Evolutionary conservation across 2,113 vertebrate species (phyloP).

Genomic region (Percopsis transmontana): DNA sequence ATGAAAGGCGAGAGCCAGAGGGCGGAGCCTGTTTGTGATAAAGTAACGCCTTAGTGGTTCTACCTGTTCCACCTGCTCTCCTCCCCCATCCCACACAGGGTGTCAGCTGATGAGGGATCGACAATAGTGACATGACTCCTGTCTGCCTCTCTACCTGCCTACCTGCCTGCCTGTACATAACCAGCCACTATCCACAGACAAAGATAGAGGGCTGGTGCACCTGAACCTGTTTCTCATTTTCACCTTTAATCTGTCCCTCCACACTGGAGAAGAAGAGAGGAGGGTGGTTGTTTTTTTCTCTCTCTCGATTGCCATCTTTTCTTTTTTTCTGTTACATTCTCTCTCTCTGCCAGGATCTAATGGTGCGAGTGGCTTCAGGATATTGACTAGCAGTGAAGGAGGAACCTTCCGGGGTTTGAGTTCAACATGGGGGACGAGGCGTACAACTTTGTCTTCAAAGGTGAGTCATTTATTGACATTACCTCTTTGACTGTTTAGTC

Average conservation of each 20-base stretch:
- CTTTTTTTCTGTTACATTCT: not conserved
- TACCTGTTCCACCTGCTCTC: conserved; percentile 76
- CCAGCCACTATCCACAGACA: conserved; percentile 21
- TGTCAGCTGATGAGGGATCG: conserved; percentile 65
- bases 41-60: conserved; percentile 47
- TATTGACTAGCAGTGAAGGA: conserved; percentile 18
- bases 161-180: conserved; percentile 11
- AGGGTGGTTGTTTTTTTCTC: conserved; percentile 1
- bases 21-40: conserved; percentile 49
- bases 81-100: conserved; percentile 5
- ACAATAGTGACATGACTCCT: conserved; percentile 25
- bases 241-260: conserved; percentile 25
- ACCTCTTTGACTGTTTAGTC: conserved; percentile 14
- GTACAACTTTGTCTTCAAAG: conserved; percentile 82
- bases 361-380: conserved; percentile 41
- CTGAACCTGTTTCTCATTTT: conserved; percentile 38
- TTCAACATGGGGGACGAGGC: conserved; percentile 73
- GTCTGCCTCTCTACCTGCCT: not conserved
- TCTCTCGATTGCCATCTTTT: not conserved
- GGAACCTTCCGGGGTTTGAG: conserved; percentile 21
- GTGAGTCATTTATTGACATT: conserved; percentile 61
- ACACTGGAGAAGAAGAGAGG: conserved; percentile 5
- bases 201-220: conserved; percentile 32
- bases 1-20: conserved; percentile 24
- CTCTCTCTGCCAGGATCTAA: not conserved